Evolutionary conservation across 2,888 invertebrate species (phyloP), one percentile per base, ranked within the genome.

Genomic region (Meghimatium bilineatum): DNA sequence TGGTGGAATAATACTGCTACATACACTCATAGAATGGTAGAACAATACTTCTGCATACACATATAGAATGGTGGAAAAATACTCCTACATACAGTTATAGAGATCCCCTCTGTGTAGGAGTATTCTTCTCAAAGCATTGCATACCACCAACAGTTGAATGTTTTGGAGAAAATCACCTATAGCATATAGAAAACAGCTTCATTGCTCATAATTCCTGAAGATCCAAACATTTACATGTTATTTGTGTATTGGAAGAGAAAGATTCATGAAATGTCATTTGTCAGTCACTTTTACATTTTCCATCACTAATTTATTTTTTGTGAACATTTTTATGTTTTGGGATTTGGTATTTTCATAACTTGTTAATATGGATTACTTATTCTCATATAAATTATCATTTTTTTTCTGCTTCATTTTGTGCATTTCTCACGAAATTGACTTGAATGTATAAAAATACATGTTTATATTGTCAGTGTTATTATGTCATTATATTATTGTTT

Each of bases 381-480:
- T 78, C 20, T 66, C 32, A 26, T 29, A 32, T 67, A n/a, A 38
- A 12, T 63, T 78, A 29, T 75, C 23, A 32, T 29, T 52, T 76
- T 34, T 38, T 60, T 34, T 36, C 60, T 29, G 36, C 12, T 17
- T 66, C 66, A 63, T 66, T 78, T 78, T 66, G 1, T 78, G 78
- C 38, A 66, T 17, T 66, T 67, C 29, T 78, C 78, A 78, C 67
- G 49, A 78, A n/a, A 67, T 78, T 78, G 78, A 67, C 78, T 78
- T 38, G 78, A 32, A 78, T 78, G 44, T 66, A 67, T 66, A 67
- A n/a, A n/a, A n/a, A 44, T 67, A 78, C 66, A 78, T 38, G 67
- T 78, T 78, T 77, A 44, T 78, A 44, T 78, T 78, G 78, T 78
- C 78, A 78, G 66, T 78, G 78, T 78, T 78, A 67, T 63, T 63